Percentiles rank a stretch among this genome's conserved stretches.
Conservation (phyloP, 2,113 vertebrate genomes). For the Scopus umbretta region DNA sequence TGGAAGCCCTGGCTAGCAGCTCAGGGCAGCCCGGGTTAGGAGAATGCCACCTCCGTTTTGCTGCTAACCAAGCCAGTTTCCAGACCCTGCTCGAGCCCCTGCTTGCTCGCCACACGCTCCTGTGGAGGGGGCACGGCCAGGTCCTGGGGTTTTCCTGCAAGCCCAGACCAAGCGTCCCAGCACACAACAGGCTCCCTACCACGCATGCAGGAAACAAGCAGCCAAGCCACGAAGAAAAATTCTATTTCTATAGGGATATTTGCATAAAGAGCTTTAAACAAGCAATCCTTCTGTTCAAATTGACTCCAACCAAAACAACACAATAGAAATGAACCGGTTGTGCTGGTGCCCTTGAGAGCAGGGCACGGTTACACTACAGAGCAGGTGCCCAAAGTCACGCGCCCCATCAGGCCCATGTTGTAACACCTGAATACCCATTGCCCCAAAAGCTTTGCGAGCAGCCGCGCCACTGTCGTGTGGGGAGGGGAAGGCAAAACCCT, state of each 20-base stretch:
- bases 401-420: too few species aligned
- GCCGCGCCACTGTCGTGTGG: neutral
- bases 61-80: neutral
- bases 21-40: neutral
- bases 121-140: neutral
- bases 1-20: neutral
- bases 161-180: neutral
- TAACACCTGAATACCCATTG: neutral
- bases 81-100: neutral
- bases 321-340: fast-evolving
- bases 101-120: neutral
- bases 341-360: neutral
- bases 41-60: neutral
- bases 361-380: neutral
- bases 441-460: neutral
- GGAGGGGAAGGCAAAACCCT: neutral
- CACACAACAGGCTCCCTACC: neutral
- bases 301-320: neutral
- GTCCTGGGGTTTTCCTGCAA: neutral
- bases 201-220: neutral
- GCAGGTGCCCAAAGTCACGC: neutral
- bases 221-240: neutral
- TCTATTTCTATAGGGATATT: neutral
- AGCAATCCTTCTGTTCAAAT: neutral
- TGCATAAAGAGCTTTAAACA: neutral